Conservation (phyloP, 1,140 invertebrate species). For the Trichogramma pretiosum region DNA sequence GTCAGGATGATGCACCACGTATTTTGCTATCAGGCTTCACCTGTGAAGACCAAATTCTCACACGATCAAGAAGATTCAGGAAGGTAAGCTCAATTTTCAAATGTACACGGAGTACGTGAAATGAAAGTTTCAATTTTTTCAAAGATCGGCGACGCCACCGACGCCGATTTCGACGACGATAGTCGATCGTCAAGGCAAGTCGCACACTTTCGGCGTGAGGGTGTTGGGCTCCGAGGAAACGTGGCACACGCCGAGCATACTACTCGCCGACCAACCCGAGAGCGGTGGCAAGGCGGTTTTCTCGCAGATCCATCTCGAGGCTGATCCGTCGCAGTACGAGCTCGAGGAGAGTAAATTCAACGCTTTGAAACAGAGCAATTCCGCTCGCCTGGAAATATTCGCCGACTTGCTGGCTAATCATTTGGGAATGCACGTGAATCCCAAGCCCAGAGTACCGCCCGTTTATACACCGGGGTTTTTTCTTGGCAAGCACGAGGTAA, state of each 20-base stretch:
- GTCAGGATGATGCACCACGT: constrained; percentile 79
- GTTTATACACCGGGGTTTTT: constrained; percentile 63
- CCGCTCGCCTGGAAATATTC: constrained; percentile 66
- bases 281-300: constrained; percentile 67
- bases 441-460: constrained; percentile 16
- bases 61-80: constrained; percentile 53
- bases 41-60: constrained; percentile 67
- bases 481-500: constrained; percentile 67
- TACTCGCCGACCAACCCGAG: constrained; percentile 55
- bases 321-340: constrained; percentile 48
- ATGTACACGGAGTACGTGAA: background rate
- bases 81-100: no score
- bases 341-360: constrained; percentile 55
- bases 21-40: constrained; percentile 78
- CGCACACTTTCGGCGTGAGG: constrained; percentile 61
- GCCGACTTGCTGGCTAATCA: constrained; percentile 62
- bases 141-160: constrained; percentile 40
- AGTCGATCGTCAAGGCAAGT: constrained; percentile 56
- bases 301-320: constrained; percentile 60
- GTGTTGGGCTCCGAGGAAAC: constrained; percentile 74
- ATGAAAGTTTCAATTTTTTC: constrained; percentile 12
- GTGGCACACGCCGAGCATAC: constrained; percentile 72
- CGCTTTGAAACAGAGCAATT: constrained; percentile 53
- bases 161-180: constrained; percentile 50
- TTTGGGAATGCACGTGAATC: constrained; percentile 58